Conservation (phyloP, 2,797 vertebrate genomes). For the Cryptoblepharus egeriae region DNA sequence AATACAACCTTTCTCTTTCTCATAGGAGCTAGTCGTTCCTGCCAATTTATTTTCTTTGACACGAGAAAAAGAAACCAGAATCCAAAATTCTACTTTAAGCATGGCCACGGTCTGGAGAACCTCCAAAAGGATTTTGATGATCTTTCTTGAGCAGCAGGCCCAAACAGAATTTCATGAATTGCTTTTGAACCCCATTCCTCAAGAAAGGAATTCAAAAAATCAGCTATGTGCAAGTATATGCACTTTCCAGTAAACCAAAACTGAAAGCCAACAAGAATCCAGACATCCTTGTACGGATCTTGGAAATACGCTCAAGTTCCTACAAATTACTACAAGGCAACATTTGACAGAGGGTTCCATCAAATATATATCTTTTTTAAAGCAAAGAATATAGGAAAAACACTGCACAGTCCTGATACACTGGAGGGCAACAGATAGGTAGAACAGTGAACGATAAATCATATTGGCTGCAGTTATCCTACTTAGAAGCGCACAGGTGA, state of each 20-base stretch:
- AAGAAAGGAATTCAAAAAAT: background rate
- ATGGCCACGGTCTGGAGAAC: background rate
- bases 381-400: background rate
- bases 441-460: constrained; percentile 6
- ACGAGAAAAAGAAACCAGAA: background rate
- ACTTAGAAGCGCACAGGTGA: background rate
- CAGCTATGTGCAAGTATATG: background rate
- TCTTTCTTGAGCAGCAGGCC: background rate
- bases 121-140: no score
- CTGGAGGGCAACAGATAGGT: no score
- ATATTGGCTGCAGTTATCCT: background rate
- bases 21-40: background rate
- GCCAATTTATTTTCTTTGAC: background rate
- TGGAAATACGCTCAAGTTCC: background rate
- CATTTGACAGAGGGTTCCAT: background rate
- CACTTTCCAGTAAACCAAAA: background rate
- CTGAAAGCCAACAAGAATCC: background rate
- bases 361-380: background rate
- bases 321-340: background rate
- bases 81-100: background rate
- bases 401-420: background rate
- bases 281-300: background rate
- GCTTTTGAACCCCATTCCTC: background rate
- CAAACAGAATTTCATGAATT: background rate
- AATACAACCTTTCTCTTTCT: no score